A percentile compares a stretch with the other conserved stretches of the same genome.
These are phyloP conservation scores for Tokudaia tokunoshimensis DNA, from an alignment of 2,797 vertebrate species.

Conservation along the genomic window DNA sequence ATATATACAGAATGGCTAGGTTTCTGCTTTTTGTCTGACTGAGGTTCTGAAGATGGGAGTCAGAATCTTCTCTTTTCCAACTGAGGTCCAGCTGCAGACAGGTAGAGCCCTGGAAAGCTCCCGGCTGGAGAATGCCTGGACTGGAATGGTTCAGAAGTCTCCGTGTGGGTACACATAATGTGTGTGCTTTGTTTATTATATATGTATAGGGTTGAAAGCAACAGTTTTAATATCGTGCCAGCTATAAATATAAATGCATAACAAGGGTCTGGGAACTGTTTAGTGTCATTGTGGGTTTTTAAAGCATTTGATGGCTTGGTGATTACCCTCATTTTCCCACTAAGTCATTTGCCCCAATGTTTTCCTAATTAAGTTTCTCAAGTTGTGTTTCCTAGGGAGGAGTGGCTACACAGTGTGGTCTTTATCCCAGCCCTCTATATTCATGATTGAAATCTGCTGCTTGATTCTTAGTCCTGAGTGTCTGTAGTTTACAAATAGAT, in stretches of 20 bases:
- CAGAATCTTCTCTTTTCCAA: neutral
- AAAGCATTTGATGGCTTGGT: neutral
- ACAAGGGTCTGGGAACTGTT: neutral
- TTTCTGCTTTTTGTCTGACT: neutral
- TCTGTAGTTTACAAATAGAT: conserved; percentile 22
- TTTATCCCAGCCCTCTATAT: neutral
- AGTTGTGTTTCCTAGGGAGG: neutral
- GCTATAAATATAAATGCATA: neutral
- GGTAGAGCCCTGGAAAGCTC: neutral
- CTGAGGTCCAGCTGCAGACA: neutral
- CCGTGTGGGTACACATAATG: neutral
- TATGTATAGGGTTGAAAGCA: neutral
- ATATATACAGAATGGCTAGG: neutral
- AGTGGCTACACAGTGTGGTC: neutral
- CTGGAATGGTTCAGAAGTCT: neutral
- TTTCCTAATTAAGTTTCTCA: neutral
- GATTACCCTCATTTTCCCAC: conserved; percentile 16
- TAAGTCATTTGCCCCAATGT: neutral
- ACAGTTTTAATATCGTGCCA: conserved; percentile 2
- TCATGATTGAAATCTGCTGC: neutral
- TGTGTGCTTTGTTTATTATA: neutral
- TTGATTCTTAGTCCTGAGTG: neutral
- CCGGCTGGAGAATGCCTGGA: rapidly evolving
- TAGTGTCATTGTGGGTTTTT: neutral
- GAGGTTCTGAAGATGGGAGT: neutral